These are phyloP conservation scores for Tragulus kanchil DNA, from an alignment of 2,113 vertebrate genomes.

Conservation along the genomic window DNA sequence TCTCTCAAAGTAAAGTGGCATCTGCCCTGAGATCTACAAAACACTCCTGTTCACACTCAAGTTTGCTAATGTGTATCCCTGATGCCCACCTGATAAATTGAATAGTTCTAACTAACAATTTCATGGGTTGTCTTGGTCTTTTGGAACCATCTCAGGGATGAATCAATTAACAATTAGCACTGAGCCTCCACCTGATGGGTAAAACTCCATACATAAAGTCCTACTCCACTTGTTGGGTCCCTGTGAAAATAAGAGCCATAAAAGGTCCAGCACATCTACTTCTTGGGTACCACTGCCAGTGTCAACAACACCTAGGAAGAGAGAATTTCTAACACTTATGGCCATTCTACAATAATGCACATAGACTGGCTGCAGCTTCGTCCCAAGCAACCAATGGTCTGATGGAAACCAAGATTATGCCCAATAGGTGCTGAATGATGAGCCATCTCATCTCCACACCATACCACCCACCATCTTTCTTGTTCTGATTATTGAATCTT, in stretches of 20 bases:
- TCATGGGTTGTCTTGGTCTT: not conserved
- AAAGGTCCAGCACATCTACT: not conserved
- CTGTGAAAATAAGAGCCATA: not conserved
- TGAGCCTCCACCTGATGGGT: not conserved
- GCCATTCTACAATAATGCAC: not conserved
- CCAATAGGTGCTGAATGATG: not conserved
- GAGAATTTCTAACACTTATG: not conserved
- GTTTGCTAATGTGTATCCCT: not conserved
- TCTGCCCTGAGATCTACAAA: not conserved
- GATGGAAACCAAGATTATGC: not conserved
- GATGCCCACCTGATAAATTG: not conserved
- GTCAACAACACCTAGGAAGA: not conserved
- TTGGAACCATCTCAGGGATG: not conserved
- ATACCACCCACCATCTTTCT: not conserved
- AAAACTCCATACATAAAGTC: not conserved
- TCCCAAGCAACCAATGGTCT: not conserved
- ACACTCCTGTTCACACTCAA: not conserved
- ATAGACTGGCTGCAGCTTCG: not conserved
- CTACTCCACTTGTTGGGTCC: not conserved
- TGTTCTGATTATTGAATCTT: not conserved
- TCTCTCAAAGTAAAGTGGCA: not conserved
- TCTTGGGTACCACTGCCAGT: not conserved
- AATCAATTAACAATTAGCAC: not conserved
- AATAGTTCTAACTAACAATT: not conserved
- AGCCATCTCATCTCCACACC: not conserved